Percentiles rank a stretch among this genome's conserved stretches.
Conservation (phyloP, 1,140 invertebrate species). For the Melitaea cinxia region DNA sequence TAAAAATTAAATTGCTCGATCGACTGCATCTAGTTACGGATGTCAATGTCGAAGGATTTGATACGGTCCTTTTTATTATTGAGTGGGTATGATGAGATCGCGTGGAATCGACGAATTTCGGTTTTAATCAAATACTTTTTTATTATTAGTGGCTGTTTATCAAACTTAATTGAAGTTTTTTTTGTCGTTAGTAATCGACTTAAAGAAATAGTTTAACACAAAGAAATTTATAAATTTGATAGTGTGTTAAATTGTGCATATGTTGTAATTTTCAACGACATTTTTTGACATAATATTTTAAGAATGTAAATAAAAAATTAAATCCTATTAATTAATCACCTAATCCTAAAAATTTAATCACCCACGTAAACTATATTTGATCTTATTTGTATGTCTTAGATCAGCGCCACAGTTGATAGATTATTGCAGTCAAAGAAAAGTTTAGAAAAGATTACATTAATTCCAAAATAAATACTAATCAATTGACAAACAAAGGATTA, state of each 20-base stretch:
- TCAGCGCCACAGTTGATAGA: neutral
- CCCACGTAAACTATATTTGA: no score
- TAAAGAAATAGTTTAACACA: no score
- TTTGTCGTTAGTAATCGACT: no score
- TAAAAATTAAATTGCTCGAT: slow-evolving; percentile 61
- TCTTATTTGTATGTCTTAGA: no score
- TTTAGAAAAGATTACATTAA: slow-evolving; percentile 5
- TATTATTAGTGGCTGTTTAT: neutral
- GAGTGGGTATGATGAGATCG: slow-evolving; percentile 32
- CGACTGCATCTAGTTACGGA: slow-evolving; percentile 66
- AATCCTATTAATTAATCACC: no score
- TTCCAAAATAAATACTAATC: slow-evolving; percentile 31
- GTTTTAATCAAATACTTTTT: slow-evolving; percentile 30
- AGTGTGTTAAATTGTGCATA: no score
- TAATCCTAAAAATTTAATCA: no score
- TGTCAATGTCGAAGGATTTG: slow-evolving; percentile 59
- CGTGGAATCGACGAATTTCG: slow-evolving; percentile 16
- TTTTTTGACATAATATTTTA: no score
- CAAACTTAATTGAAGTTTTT: slow-evolving; percentile 23
- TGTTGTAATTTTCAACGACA: no score
- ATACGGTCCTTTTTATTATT: slow-evolving; percentile 44
- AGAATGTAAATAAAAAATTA: no score
- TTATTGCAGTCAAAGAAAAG: neutral
- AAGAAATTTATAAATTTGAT: no score
- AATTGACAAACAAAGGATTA: slow-evolving; percentile 74